These are phyloP conservation scores for Xiphophorus hellerii DNA, from an alignment of 2,113 vertebrate species.

Conservation along the genomic window DNA sequence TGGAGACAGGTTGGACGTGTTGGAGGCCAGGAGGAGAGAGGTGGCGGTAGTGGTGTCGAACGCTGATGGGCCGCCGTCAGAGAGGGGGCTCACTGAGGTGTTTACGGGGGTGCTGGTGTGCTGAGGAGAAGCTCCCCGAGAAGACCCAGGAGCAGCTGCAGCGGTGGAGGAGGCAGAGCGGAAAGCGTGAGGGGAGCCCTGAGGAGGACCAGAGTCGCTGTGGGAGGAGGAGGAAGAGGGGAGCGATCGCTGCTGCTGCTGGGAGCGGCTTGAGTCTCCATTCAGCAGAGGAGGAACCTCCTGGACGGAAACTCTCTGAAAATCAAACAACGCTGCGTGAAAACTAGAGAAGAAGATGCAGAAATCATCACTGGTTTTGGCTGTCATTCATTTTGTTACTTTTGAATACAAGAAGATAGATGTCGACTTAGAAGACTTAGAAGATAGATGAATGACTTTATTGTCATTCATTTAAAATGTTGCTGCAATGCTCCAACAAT, in stretches of 20 bases:
- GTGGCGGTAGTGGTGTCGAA: slow-evolving; percentile 43
- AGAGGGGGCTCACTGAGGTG: slow-evolving; percentile 41
- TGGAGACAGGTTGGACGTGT: slow-evolving; percentile 73
- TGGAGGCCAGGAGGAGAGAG: slow-evolving; percentile 60
- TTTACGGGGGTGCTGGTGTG: slow-evolving; percentile 53
- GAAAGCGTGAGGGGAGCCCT: slow-evolving; percentile 63
- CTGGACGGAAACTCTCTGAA: slow-evolving; percentile 82
- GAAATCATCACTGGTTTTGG: not conserved
- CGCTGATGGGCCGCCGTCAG: slow-evolving; percentile 47
- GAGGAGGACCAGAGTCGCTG: slow-evolving; percentile 62
- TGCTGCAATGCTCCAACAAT: too few relatives aligned
- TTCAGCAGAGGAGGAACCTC: slow-evolving; percentile 82
- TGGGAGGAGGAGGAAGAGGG: slow-evolving; percentile 62
- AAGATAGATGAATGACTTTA: too few relatives aligned
- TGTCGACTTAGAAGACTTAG: too few relatives aligned
- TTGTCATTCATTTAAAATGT: too few relatives aligned
- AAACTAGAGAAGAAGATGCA: not conserved
- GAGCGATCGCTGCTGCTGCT: slow-evolving; percentile 67
- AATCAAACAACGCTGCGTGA: not conserved
- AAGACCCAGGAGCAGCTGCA: slow-evolving; percentile 57
- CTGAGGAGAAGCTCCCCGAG: slow-evolving; percentile 60
- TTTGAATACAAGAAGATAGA: too few relatives aligned
- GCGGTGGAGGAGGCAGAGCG: slow-evolving; percentile 42
- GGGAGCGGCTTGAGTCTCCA: slow-evolving; percentile 76
- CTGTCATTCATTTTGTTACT: too few relatives aligned